Evolutionary conservation across 2,888 invertebrate genomes (phyloP), one percentile per base, ranked within the genome.

Genomic region (Cetonia aurata): DNA sequence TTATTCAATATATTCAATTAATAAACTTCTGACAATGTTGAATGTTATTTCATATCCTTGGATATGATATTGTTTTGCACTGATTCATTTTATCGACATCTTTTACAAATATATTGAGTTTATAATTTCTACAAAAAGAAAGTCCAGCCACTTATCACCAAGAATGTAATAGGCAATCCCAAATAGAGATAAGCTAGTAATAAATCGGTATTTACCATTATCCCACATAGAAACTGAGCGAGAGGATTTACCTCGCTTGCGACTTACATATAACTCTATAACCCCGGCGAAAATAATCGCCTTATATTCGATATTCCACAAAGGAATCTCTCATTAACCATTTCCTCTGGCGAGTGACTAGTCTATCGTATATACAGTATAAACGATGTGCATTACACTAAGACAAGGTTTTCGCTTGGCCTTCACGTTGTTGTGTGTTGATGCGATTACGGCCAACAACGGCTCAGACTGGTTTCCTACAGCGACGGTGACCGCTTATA

Each of bases 401-500:
- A 17, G 10, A 10, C 13, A 17, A 9, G 15, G 0, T 37, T 4
- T 56, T 56, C 37, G 15, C 17, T 6, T 56, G 8, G 10, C 17
- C 2, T 56, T 4, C 10, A 13, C 44, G 44, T n/a, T 44, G 6
- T 56, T 41, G 13, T 37, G 9, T n/a, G 15, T 9, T 6, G 17
- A 37, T 10, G 6, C 13, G 44, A 6, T 12, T 41, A 41, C 33
- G 37, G 56, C 56, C 6, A 56, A 37, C 6, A 56, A 37, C 37
- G 37, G 41, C 41, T 41, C 17, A 41, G 17, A 56, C 10, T 13
- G 42, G 50, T 50, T 70, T 50, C 67, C 72, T 12, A 44, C 41
- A 6, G 68, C 72, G 6, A 56, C 55, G 10, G 55, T 72, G 15
- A 48, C 17, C 1, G 62, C 56, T 15, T 71, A 67, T 17, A 46